phyloP scores from a whole-genome alignment of 2,888 invertebrate genomes.

The Cephus nigrinus region DNA sequence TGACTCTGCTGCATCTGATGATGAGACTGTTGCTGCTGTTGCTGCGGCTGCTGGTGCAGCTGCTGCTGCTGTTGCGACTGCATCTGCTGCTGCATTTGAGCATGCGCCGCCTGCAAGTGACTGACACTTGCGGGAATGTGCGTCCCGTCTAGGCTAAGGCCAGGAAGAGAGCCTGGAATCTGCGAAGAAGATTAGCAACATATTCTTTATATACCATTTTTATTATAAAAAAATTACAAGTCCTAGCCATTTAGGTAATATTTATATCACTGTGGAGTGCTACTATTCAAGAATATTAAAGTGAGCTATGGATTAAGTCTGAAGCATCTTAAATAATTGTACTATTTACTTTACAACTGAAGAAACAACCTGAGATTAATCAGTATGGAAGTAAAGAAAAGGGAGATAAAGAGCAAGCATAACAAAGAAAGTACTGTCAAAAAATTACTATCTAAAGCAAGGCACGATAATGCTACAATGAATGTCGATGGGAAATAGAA shows the following conservation, averaged over 20 bases:
- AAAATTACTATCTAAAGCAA: not conserved
- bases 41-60: slow-evolving; percentile 67
- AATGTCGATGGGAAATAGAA: not conserved
- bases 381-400: not conserved
- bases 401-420: not conserved
- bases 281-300: not conserved
- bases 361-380: not conserved
- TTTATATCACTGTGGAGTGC: not conserved
- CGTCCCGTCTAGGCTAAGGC: slow-evolving; percentile 60
- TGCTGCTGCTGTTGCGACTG: slow-evolving; percentile 64
- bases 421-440: not conserved
- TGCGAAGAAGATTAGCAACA: slow-evolving; percentile 28
- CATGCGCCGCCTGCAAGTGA: slow-evolving; percentile 58
- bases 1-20: slow-evolving; percentile 63
- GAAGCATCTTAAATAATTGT: not conserved
- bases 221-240: not conserved
- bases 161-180: slow-evolving; percentile 64
- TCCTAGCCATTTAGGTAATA: slow-evolving; percentile 1
- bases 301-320: not conserved
- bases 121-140: slow-evolving; percentile 59
- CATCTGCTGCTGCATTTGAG: slow-evolving; percentile 54
- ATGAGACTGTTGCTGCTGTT: slow-evolving; percentile 54
- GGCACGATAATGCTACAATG: not conserved
- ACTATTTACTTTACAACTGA: not conserved
- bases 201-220: not conserved